Evolutionary conservation across 2,888 invertebrate species (phyloP), one percentile per base, ranked within the genome.

Genomic region (Acrobasis consociella): DNA sequence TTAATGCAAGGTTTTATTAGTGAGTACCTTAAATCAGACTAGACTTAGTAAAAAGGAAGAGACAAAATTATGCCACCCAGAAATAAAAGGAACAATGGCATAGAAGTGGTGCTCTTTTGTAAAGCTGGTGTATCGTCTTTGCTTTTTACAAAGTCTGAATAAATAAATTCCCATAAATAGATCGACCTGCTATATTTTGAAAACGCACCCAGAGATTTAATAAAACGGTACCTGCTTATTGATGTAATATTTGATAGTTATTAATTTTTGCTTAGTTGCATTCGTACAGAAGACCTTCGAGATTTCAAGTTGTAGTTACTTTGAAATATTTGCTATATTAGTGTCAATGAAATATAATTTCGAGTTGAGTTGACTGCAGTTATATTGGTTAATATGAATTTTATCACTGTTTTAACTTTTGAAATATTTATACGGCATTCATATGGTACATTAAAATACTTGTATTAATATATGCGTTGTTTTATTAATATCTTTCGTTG

Each of bases 371-470:
- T 89, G 74, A 74, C 85, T 83, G 82, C 87, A 87, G 83, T 90
- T 88, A 78, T 91, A 90, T 91, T 87, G 87, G 88, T 91, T 91
- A 82, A 81, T 89, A 89, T 91, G 89, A 90, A 93, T 93, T 93
- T 91, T 93, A 93, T 93, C 89, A 93, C 92, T 93, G 93, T 93
- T 93, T 93, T 93, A 91, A 87, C 91, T 89, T 93, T 93, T 91
- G 85, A 93, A 93, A 93, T 93, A 93, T 93, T 92, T 93, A 93
- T 93, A 93, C 88, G 86, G 85, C 90, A 93, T 91, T 87, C 86
- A 88, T 91, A 89, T 85, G 90, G 89, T 91, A 91, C 90, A 91
- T 91, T 92, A 91, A 86, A 87, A 88, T 92, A 91, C 89, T 87
- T 91, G 91, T 91, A 91, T 89, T 85, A 85, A 88, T 78, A 67